Conservation (phyloP, 2,888 invertebrate genomes). For the Priocnemis perturbator region DNA sequence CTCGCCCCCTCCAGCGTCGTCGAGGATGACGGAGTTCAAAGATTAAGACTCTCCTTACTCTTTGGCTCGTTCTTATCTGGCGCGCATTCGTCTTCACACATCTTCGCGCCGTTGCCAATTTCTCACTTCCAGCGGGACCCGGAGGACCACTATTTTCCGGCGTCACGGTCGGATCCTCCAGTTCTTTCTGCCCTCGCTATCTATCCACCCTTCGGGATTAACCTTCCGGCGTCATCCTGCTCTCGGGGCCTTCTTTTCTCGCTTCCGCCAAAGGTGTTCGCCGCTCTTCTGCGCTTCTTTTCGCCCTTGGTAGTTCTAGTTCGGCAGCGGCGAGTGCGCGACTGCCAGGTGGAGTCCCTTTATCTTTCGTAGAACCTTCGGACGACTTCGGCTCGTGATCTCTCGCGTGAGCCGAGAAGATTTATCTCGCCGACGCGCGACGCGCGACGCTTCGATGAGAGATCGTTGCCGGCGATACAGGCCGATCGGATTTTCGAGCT, state of each 20-base stretch:
- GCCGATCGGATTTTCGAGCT: background rate
- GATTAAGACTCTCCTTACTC: slow-evolving; percentile 28
- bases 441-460: no score
- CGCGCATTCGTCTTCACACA: slow-evolving; percentile 45
- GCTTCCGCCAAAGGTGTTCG: background rate
- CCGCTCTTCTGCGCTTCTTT: background rate
- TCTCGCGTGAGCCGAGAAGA: no score
- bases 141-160: slow-evolving; percentile 33
- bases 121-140: slow-evolving; percentile 28
- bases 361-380: background rate
- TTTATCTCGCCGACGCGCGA: no score
- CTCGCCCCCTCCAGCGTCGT: slow-evolving; percentile 7
- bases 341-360: slow-evolving; percentile 4
- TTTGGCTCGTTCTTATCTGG: slow-evolving; percentile 32
- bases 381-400: background rate
- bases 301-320: background rate
- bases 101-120: slow-evolving; percentile 32
- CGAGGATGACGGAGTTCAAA: slow-evolving; percentile 22
- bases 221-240: background rate
- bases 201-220: slow-evolving; percentile 25
- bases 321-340: background rate
- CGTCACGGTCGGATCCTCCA: slow-evolving; percentile 19
- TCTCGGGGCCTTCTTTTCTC: background rate
- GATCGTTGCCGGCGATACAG: background rate
- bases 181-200: slow-evolving; percentile 2